Evolutionary conservation across 2,113 vertebrate species (phyloP).

Genomic region (Dipodomys merriami): DNA sequence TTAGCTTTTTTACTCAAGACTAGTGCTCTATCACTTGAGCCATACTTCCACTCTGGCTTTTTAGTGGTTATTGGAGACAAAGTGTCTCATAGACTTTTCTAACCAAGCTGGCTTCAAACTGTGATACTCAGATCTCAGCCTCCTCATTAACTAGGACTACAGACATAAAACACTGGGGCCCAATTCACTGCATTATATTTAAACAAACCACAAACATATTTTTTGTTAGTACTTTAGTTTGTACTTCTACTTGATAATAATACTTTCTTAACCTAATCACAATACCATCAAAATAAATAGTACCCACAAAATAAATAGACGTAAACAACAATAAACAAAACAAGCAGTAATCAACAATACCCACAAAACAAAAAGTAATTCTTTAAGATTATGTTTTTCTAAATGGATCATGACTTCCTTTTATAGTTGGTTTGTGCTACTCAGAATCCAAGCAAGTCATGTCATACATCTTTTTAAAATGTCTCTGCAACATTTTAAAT

Average conservation of each 20-base stretch:
- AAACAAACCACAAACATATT: not conserved
- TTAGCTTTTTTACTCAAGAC: too few species aligned
- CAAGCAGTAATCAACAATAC: too few species aligned
- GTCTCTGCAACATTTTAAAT: slow-evolving; percentile 25
- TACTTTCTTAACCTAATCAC: not conserved
- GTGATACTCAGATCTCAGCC: too few species aligned
- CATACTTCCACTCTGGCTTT: too few species aligned
- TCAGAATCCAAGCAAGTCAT: not conserved
- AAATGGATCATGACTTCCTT: not conserved
- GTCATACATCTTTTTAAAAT: not conserved
- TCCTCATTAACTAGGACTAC: too few species aligned
- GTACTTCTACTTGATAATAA: not conserved
- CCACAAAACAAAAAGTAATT: not conserved
- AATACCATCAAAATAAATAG: not conserved
- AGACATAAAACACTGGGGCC: too few species aligned
- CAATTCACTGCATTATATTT: not conserved
- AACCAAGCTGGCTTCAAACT: too few species aligned
- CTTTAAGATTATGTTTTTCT: not conserved
- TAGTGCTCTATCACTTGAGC: too few species aligned
- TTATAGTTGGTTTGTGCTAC: not conserved
- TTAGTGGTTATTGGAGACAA: too few species aligned
- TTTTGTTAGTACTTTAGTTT: not conserved
- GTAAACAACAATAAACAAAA: not conserved
- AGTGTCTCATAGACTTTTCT: too few species aligned
- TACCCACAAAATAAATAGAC: not conserved